Evolutionary conservation across 2,888 invertebrate genomes (phyloP).

Genomic region (Chrysotoxum bicinctum): DNA sequence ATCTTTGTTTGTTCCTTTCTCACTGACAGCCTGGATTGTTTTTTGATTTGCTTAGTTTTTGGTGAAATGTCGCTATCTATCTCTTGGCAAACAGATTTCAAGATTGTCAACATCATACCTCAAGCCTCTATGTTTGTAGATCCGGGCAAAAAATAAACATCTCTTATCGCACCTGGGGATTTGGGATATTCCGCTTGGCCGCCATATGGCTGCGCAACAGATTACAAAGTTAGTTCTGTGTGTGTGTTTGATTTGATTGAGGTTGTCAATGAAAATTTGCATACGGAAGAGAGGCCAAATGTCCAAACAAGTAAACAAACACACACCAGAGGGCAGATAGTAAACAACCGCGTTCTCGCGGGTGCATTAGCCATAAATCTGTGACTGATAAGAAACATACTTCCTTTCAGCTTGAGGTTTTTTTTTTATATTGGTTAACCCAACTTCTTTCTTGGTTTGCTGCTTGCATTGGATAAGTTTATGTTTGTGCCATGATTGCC

Average conservation of each 20-base stretch:
- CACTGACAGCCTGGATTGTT: conserved; percentile 4
- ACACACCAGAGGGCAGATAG: conserved; percentile 17
- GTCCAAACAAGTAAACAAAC: conserved; percentile 35
- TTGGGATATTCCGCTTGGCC: conserved; percentile 20
- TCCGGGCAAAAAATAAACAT: conserved; percentile 24
- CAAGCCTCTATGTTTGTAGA: conserved; percentile 13
- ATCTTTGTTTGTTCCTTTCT: conserved; percentile 45
- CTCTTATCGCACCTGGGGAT: conserved; percentile 70
- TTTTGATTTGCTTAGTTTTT: not conserved
- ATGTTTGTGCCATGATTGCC: not conserved
- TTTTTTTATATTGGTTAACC: conserved; percentile 13
- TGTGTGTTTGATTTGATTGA: conserved; percentile 13
- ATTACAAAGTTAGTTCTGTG: not conserved
- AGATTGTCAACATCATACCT: conserved; percentile 39
- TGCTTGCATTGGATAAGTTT: conserved; percentile 11
- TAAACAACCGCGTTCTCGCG: conserved; percentile 16
- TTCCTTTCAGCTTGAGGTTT: conserved; percentile 58
- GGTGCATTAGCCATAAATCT: conserved; percentile 4
- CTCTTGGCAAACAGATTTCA: conserved; percentile 47
- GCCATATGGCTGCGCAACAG: conserved; percentile 47
- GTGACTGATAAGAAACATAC: conserved; percentile 52
- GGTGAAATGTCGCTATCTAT: conserved; percentile 42
- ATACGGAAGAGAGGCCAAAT: conserved; percentile 27
- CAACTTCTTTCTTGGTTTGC: conserved; percentile 9
- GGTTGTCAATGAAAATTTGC: conserved; percentile 56